Percentiles rank a stretch among this genome's conserved stretches.
Evolutionary conservation across 2,888 invertebrate species (phyloP).

Genomic region (Agriotes lineatus): DNA sequence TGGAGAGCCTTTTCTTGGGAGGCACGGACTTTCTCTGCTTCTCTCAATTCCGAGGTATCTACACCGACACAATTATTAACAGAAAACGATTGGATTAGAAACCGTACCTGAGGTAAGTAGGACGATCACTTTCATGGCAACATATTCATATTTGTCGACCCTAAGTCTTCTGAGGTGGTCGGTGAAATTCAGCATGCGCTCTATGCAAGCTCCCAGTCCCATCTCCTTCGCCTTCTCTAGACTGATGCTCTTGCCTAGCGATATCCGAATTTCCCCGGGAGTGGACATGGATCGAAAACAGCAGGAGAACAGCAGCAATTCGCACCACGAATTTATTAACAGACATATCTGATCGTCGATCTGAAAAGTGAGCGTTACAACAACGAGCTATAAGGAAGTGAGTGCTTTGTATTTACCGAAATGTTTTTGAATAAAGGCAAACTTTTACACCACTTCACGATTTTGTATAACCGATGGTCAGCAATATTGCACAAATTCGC

Average conservation of each 20-base stretch:
- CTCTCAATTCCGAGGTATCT: slow-evolving; percentile 93
- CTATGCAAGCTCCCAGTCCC: slow-evolving; percentile 88
- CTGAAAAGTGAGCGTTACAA: slow-evolving; percentile 66
- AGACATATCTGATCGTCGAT: slow-evolving; percentile 98
- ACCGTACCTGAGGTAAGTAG: slow-evolving; percentile 88
- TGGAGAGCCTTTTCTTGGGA: slow-evolving; percentile 95
- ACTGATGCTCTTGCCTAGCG: slow-evolving; percentile 74
- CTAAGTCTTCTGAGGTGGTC: slow-evolving; percentile 90
- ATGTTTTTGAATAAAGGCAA: slow-evolving; percentile 96
- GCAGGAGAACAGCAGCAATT: slow-evolving; percentile 90
- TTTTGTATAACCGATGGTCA: slow-evolving; percentile 95
- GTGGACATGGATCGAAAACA: slow-evolving; percentile 94
- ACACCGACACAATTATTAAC: background rate
- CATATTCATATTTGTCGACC: slow-evolving; percentile 96
- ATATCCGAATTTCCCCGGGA: slow-evolving; percentile 85
- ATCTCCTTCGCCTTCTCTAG: slow-evolving; percentile 78
- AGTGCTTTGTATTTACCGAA: slow-evolving; percentile 73
- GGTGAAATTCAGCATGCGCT: slow-evolving; percentile 94
- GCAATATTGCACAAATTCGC: slow-evolving; percentile 94
- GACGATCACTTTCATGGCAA: slow-evolving; percentile 95
- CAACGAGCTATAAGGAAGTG: background rate
- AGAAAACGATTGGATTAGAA: background rate
- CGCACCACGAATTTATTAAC: slow-evolving; percentile 98
- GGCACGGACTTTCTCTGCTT: slow-evolving; percentile 93
- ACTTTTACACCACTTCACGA: slow-evolving; percentile 99